phyloP scores from a whole-genome alignment of 2,888 invertebrate genomes.

The Baccha elongata region DNA sequence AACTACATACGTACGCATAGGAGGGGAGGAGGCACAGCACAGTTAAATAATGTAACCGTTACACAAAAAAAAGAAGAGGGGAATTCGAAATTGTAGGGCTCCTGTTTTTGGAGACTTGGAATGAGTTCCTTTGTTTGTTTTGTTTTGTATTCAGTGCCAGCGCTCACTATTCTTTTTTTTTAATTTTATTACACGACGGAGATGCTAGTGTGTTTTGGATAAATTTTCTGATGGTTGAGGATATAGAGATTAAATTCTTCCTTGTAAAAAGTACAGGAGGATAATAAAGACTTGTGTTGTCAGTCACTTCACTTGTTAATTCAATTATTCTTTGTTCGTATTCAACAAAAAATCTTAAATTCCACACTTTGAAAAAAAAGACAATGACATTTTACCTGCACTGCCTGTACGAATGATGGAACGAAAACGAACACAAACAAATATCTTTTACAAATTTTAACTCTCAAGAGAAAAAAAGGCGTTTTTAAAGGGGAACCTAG shows the following conservation, averaged over 20 bases:
- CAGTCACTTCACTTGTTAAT: conserved; percentile 1
- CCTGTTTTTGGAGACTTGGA: conserved; percentile 19
- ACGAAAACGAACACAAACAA: neutral
- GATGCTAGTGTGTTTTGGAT: too few species aligned
- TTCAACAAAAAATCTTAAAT: neutral
- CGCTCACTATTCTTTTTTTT: neutral
- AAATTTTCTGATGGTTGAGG: too few species aligned
- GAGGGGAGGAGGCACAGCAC: conserved; percentile 7
- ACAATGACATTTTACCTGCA: conserved; percentile 45
- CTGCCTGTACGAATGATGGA: too few species aligned
- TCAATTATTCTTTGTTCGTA: neutral
- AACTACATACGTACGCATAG: conserved; percentile 7
- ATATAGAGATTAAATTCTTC: conserved; percentile 3
- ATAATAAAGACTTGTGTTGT: neutral
- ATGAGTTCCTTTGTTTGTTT: conserved; percentile 33
- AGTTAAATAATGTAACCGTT: conserved; percentile 39
- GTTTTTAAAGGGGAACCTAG: conserved; percentile 14
- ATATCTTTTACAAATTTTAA: neutral
- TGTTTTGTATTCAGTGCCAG: conserved; percentile 15
- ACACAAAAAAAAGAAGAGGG: conserved; percentile 10
- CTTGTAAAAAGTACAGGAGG: neutral
- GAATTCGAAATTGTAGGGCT: conserved; percentile 1
- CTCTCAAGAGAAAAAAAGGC: conserved; percentile 46
- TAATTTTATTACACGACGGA: neutral
- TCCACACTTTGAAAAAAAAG: conserved; percentile 1